A percentile compares a stretch with the other conserved stretches of the same genome.
phyloP scores from a whole-genome alignment of 2,797 vertebrate genomes.

The Karalla daura region DNA sequence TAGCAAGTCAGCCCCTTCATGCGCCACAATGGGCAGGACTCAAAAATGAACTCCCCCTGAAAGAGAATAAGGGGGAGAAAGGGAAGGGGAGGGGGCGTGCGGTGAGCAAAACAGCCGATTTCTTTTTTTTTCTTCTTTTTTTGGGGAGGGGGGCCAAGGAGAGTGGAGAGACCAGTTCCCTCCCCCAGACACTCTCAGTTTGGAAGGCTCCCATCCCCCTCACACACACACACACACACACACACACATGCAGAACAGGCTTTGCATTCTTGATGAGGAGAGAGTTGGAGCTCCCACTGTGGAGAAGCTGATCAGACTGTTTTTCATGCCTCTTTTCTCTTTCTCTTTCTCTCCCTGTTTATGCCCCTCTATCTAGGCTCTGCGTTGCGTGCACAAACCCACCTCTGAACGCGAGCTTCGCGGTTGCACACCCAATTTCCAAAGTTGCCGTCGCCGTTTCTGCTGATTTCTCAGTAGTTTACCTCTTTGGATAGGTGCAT shows the following conservation, averaged over 20 bases:
- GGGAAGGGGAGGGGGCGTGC: constrained; percentile 36
- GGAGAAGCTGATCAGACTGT: constrained; percentile 65
- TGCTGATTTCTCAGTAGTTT: no score
- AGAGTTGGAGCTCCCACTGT: constrained; percentile 65
- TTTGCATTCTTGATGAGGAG: constrained; percentile 84
- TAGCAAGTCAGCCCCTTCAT: constrained; percentile 77
- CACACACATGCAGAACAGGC: constrained; percentile 57
- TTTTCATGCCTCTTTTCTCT: constrained; percentile 55
- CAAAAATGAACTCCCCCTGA: constrained; percentile 76
- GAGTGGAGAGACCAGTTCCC: constrained; percentile 66
- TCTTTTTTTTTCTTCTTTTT: no score
- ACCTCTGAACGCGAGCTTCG: constrained; percentile 43
- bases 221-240: constrained; percentile 14
- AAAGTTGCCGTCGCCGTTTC: no score
- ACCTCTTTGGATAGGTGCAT: constrained; percentile 28
- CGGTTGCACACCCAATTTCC: constrained; percentile 28
- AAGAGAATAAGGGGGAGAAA: constrained; percentile 43
- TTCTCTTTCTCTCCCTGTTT: constrained; percentile 26
- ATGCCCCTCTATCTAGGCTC: constrained; percentile 24
- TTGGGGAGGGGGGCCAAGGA: constrained; percentile 51
- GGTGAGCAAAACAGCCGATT: constrained; percentile 64
- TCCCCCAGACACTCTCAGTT: constrained; percentile 70
- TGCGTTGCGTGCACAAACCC: constrained; percentile 42
- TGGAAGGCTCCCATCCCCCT: constrained; percentile 73
- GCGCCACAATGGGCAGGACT: constrained; percentile 79